Evolutionary conservation across 2,797 vertebrate species (phyloP).

Genomic region (Esox lucius): DNA sequence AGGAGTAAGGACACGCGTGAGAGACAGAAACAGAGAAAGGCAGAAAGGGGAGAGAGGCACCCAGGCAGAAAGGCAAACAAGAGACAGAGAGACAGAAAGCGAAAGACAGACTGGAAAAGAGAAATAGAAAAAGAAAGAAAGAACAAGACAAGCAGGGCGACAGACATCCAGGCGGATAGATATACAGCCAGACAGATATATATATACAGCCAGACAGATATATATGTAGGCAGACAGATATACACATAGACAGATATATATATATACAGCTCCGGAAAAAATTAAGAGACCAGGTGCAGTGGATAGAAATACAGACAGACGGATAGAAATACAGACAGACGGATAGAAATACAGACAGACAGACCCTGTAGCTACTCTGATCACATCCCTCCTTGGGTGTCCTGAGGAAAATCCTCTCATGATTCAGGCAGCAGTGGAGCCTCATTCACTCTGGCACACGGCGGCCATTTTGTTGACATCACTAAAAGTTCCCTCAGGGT

Average conservation of each 20-base stretch:
- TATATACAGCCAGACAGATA: not conserved
- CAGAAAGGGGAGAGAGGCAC: not conserved
- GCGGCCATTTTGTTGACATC: slow-evolving; percentile 57
- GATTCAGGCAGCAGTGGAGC: not conserved
- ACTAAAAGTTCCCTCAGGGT: slow-evolving; percentile 50
- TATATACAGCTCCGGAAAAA: too few relatives aligned
- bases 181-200: not conserved
- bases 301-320: too few relatives aligned
- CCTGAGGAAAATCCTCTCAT: not conserved
- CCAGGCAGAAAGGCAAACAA: not conserved
- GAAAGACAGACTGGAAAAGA: not conserved
- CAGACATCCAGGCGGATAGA: too few relatives aligned
- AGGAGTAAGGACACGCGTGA: not conserved
- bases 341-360: too few relatives aligned
- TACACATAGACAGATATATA: too few relatives aligned
- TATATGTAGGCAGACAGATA: not conserved
- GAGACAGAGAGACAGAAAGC: not conserved
- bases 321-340: too few relatives aligned
- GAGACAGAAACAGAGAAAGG: not conserved
- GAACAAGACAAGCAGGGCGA: not conserved
- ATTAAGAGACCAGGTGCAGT: too few relatives aligned
- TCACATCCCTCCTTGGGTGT: too few relatives aligned
- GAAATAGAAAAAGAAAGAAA: not conserved
- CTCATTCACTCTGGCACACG: not conserved
- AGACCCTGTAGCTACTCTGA: too few relatives aligned